Percentiles rank a stretch among this genome's conserved stretches.
Conservation (phyloP, 2,797 vertebrate genomes). For the Takifugu rubripes region DNA sequence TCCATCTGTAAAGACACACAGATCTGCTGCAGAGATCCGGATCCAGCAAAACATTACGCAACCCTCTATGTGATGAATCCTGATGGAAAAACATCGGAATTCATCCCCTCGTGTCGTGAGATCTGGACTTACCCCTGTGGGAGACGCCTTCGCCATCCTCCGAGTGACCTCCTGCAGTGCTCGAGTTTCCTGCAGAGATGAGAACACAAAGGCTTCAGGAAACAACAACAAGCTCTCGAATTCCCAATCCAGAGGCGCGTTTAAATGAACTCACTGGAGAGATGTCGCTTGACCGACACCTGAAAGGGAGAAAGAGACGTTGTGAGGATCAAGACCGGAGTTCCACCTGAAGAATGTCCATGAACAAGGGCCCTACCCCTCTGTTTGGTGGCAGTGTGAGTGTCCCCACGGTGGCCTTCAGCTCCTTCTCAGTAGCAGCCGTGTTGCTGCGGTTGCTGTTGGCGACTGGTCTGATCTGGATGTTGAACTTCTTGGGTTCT, state of each 20-base stretch:
- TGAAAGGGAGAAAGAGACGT: conserved; percentile 31
- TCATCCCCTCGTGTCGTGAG: neutral
- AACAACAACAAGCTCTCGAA: neutral
- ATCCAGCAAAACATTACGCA: too few relatives aligned
- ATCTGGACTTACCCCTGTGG: conserved; percentile 60
- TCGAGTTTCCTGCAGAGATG: conserved; percentile 64
- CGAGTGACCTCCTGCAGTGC: conserved; percentile 57
- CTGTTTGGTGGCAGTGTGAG: conserved; percentile 85
- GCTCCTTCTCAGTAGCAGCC: conserved; percentile 80
- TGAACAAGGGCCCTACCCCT: conserved; percentile 47
- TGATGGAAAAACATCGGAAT: neutral
- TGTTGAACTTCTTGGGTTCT: conserved; percentile 88
- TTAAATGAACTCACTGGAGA: conserved; percentile 71
- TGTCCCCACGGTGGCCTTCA: conserved; percentile 85
- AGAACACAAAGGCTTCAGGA: conserved; percentile 8
- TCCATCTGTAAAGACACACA: conserved; percentile 53
- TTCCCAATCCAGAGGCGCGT: neutral
- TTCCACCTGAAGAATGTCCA: too few relatives aligned
- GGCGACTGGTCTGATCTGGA: conserved; percentile 86
- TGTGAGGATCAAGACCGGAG: neutral
- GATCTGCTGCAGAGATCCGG: too few relatives aligned
- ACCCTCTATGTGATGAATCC: neutral
- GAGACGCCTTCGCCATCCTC: conserved; percentile 62
- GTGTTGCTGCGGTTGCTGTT: conserved; percentile 70
- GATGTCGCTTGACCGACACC: conserved; percentile 64